A percentile compares a stretch with the other conserved stretches of the same genome.
These are phyloP conservation scores for Merops nubicus DNA, from an alignment of 2,113 vertebrate species.

Conservation along the genomic window DNA sequence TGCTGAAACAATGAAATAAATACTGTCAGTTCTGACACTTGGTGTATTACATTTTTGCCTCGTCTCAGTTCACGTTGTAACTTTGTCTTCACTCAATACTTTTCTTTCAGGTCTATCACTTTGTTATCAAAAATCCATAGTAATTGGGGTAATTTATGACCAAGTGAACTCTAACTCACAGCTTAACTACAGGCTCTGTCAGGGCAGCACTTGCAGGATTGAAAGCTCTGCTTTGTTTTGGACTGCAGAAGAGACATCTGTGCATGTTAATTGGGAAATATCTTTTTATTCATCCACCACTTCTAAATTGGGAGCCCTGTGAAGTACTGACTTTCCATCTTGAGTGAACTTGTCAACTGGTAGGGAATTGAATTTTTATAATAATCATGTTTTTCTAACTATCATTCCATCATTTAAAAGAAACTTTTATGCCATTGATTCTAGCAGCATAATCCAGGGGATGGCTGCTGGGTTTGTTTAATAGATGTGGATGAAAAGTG, in stretches of 20 bases:
- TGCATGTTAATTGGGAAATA: background rate
- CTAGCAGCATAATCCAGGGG: background rate
- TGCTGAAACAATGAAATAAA: background rate
- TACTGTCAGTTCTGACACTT: background rate
- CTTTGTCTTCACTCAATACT: background rate
- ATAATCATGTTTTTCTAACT: background rate
- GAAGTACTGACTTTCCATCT: background rate
- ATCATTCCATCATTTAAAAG: background rate
- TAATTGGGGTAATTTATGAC: constrained; percentile 29
- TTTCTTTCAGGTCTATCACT: background rate
- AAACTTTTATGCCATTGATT: background rate
- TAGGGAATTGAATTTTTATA: background rate
- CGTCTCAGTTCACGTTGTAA: background rate
- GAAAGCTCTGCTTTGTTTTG: constrained; percentile 13
- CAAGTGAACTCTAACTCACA: background rate
- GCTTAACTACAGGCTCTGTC: background rate
- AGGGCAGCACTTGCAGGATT: background rate
- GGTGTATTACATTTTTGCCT: background rate
- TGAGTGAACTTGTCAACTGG: background rate
- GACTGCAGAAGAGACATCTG: background rate
- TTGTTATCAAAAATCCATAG: background rate
- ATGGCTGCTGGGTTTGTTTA: background rate
- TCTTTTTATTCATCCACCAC: background rate
- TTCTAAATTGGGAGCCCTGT: background rate
- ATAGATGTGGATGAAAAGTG: background rate